Evolutionary conservation across 2,797 vertebrate species (phyloP).

Genomic region (Paedocypris micromegethes): DNA sequence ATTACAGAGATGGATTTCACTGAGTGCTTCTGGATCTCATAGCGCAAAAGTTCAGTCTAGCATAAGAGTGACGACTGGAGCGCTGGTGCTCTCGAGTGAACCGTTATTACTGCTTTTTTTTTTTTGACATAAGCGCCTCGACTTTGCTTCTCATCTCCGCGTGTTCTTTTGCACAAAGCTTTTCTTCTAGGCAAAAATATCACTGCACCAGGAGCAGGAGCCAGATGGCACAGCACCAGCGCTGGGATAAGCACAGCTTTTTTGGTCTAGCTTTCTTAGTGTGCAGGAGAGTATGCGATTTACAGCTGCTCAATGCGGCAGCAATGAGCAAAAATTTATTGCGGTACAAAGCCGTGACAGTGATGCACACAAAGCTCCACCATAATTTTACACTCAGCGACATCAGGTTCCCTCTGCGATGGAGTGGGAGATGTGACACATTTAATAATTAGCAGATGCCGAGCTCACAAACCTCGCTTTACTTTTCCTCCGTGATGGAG

Average conservation of each 20-base stretch:
- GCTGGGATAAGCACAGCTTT: slow-evolving; percentile 43
- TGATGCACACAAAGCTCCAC: slow-evolving; percentile 12
- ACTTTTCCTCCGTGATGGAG: background rate
- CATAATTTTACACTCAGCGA: slow-evolving; percentile 11
- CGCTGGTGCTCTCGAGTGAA: slow-evolving; percentile 5
- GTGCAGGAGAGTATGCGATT: slow-evolving; percentile 24
- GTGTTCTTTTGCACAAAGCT: slow-evolving; percentile 34
- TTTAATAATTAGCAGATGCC: slow-evolving; percentile 1
- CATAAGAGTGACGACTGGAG: slow-evolving; percentile 4
- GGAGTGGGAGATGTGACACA: background rate
- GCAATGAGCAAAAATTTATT: slow-evolving; percentile 16
- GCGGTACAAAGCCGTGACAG: background rate
- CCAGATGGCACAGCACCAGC: slow-evolving; percentile 49
- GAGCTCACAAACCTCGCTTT: background rate
- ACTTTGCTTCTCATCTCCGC: slow-evolving; percentile 18
- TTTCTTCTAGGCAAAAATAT: slow-evolving; percentile 46
- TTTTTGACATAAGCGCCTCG: background rate
- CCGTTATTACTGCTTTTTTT: slow-evolving; percentile 13
- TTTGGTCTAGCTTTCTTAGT: slow-evolving; percentile 33
- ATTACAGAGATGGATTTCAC: slow-evolving; percentile 29
- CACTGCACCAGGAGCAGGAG: slow-evolving; percentile 37
- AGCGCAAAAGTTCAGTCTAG: slow-evolving; percentile 4
- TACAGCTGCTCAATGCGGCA: slow-evolving; percentile 35
- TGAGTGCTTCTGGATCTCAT: slow-evolving; percentile 27
- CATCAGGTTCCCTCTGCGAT: background rate